A percentile compares a stretch with the other conserved stretches of the same genome.
These are phyloP conservation scores for Chlamydotis undulata DNA, from an alignment of 2,113 vertebrate genomes.

Conservation along the genomic window DNA sequence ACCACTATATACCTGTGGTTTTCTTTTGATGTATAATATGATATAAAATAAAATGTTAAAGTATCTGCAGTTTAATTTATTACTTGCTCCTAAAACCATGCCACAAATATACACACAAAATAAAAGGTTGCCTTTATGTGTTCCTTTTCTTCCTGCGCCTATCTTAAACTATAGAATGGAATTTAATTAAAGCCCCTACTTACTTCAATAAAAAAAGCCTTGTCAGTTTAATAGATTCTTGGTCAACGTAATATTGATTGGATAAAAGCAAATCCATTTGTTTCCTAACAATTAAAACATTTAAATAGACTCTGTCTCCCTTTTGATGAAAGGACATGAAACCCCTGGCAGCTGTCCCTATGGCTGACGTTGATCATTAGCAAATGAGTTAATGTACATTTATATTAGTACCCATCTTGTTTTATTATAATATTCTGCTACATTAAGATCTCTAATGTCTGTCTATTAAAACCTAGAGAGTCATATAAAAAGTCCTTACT, in stretches of 20 bases:
- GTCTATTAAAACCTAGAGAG: conserved; percentile 14
- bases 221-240: conserved; percentile 80
- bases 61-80: not conserved
- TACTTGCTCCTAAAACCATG: not conserved
- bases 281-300: conserved; percentile 79
- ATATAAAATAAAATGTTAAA: not conserved
- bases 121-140: not conserved
- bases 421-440: conserved; percentile 52
- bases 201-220: conserved; percentile 64
- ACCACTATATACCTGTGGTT: not conserved
- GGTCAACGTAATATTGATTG: conserved; percentile 79
- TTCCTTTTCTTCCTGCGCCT: not conserved
- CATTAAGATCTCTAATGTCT: conserved; percentile 17
- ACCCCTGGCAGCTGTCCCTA: conserved; percentile 46
- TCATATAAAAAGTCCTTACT: not conserved
- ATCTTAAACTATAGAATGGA: conserved; percentile 51
- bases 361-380: conserved; percentile 69
- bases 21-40: not conserved
- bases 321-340: conserved; percentile 66
- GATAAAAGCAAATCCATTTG: conserved; percentile 81
- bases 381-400: conserved; percentile 71
- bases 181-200: conserved; percentile 77
- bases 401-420: conserved; percentile 42
- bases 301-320: conserved; percentile 67
- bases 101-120: not conserved